A percentile compares a stretch with the other conserved stretches of the same genome.
These are phyloP conservation scores for Proterorhinus semilunaris DNA, from an alignment of 2,113 vertebrate species.

Conservation along the genomic window DNA sequence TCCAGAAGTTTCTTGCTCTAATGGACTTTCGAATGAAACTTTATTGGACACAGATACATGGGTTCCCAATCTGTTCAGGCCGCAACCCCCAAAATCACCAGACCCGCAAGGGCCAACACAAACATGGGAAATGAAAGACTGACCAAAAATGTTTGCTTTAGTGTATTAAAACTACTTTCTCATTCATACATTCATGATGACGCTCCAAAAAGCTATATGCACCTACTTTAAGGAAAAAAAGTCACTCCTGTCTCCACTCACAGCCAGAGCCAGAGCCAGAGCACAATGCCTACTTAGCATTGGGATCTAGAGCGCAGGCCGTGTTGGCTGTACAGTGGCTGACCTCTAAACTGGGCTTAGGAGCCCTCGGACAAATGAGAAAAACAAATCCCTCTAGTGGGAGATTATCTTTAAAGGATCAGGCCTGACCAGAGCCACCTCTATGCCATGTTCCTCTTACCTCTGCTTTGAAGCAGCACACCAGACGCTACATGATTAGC, in stretches of 20 bases:
- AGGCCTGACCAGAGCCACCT: constrained; percentile 60
- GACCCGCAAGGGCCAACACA: too few species aligned
- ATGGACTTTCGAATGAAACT: too few species aligned
- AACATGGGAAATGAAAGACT: too few species aligned
- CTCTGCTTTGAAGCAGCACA: constrained; percentile 19
- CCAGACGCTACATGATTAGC: constrained; percentile 14
- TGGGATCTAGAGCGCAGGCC: constrained; percentile 26
- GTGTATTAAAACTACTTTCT: too few species aligned
- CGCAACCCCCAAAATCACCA: too few species aligned
- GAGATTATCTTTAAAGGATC: constrained; percentile 78
- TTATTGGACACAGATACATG: too few species aligned
- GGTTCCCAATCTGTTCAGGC: too few species aligned
- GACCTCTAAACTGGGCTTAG: constrained; percentile 74
- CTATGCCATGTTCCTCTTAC: constrained; percentile 38
- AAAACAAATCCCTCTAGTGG: constrained; percentile 74
- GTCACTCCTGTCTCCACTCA: not conserved
- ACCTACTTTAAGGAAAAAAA: too few species aligned
- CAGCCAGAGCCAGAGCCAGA: not conserved
- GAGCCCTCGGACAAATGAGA: constrained; percentile 70
- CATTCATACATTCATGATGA: too few species aligned
- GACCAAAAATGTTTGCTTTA: too few species aligned
- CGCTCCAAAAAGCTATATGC: too few species aligned
- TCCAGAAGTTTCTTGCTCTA: too few species aligned
- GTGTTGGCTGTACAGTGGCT: constrained; percentile 49
- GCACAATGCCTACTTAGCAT: constrained; percentile 25